Evolutionary conservation across 2,888 invertebrate species (phyloP).

Genomic region (Odontothrips loti): DNA sequence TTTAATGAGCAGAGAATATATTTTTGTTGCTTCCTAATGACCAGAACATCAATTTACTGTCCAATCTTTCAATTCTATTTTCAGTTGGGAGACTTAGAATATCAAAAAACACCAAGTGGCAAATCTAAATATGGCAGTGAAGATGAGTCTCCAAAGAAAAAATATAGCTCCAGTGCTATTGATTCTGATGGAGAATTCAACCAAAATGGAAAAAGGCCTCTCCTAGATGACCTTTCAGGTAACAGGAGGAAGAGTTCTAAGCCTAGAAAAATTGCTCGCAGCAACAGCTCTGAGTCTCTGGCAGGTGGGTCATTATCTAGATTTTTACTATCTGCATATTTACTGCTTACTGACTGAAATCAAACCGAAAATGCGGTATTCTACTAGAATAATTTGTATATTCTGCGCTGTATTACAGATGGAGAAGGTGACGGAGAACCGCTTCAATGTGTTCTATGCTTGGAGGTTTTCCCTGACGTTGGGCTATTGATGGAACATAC

Average conservation of each 20-base stretch:
- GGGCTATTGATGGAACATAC: constrained; percentile 45
- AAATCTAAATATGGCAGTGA: neutral
- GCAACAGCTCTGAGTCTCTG: constrained; percentile 28
- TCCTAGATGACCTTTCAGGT: constrained; percentile 39
- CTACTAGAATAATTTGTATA: neutral
- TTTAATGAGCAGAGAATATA: neutral
- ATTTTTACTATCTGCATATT: neutral
- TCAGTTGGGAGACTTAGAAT: neutral
- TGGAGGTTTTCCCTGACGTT: constrained; percentile 43
- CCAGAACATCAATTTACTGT: too few species aligned
- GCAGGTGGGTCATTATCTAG: constrained; percentile 13
- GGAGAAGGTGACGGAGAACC: constrained; percentile 28
- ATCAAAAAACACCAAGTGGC: neutral
- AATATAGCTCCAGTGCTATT: neutral
- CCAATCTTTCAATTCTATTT: neutral
- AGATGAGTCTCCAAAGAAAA: neutral
- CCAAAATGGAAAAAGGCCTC: constrained; percentile 30
- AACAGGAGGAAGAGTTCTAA: constrained; percentile 47
- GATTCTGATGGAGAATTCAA: constrained; percentile 27
- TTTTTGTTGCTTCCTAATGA: neutral
- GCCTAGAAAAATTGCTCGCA: constrained; percentile 45
- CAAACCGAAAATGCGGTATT: neutral
- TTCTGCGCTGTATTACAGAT: neutral
- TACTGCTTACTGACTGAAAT: neutral
- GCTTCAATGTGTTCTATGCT: constrained; percentile 38